Evolutionary conservation across 2,888 invertebrate genomes (phyloP).

Genomic region (Papilio elwesi): DNA sequence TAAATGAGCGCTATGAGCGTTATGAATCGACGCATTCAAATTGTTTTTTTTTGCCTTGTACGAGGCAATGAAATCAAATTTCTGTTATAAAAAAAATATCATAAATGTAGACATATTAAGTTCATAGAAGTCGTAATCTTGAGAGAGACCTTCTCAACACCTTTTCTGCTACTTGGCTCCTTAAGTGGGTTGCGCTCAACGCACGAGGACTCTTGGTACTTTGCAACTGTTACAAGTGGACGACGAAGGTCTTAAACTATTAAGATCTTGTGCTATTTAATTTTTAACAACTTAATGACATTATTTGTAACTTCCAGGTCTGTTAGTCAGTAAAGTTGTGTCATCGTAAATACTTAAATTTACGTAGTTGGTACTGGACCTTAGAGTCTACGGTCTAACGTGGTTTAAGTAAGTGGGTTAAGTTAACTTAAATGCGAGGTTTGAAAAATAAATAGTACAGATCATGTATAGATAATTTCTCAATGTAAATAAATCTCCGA

Average conservation of each 20-base stretch:
- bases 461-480: neutral
- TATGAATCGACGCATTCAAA: no score
- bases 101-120: conserved; percentile 11
- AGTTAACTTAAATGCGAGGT: no score
- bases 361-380: no score
- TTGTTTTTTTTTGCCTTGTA: no score
- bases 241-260: conserved; percentile 13
- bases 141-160: conserved; percentile 28
- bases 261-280: conserved; percentile 7
- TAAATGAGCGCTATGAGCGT: no score
- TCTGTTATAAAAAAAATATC: neutral
- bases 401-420: no score
- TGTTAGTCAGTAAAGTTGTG: no score
- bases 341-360: neutral
- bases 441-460: neutral
- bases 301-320: neutral
- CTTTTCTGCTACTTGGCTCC: conserved; percentile 25
- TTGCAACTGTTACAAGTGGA: conserved; percentile 20
- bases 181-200: neutral
- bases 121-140: conserved; percentile 18
- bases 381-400: no score
- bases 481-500: neutral
- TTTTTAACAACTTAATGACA: neutral
- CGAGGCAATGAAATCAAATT: conserved; percentile 3
- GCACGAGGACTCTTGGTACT: conserved; percentile 1